Evolutionary conservation across 2,888 invertebrate genomes (phyloP).

Genomic region (Cheilosia urbana): DNA sequence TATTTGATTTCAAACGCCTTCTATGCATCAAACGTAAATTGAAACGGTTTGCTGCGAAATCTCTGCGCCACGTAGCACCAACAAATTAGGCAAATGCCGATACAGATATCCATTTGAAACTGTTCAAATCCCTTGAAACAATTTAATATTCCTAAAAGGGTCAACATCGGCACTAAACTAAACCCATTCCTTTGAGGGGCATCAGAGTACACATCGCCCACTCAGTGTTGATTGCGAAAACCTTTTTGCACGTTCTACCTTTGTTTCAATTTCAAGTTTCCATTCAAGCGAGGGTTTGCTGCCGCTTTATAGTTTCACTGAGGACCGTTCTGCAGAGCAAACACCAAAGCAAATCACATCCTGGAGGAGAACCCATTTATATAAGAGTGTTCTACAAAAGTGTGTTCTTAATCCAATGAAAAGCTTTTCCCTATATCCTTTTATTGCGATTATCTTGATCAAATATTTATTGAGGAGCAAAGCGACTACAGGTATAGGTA

Average conservation of each 20-base stretch:
- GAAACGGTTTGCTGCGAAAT: not conserved
- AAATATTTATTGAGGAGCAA: slow-evolving; percentile 68
- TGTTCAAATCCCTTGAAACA: slow-evolving; percentile 66
- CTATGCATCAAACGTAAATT: not conserved
- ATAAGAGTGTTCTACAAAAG: slow-evolving; percentile 46
- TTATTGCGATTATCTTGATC: slow-evolving; percentile 73
- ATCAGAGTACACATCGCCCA: not conserved
- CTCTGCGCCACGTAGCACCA: slow-evolving; percentile 27
- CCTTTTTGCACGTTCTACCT: slow-evolving; percentile 68
- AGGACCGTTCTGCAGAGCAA: slow-evolving; percentile 30
- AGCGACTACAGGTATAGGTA: not conserved
- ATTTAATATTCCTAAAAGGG: slow-evolving; percentile 74
- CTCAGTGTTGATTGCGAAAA: slow-evolving; percentile 64
- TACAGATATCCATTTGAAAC: slow-evolving; percentile 53
- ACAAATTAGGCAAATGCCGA: slow-evolving; percentile 61
- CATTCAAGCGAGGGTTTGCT: not conserved
- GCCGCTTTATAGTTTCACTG: slow-evolving; percentile 17
- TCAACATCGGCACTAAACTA: slow-evolving; percentile 52
- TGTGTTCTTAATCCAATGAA: slow-evolving; percentile 71
- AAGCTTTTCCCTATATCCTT: slow-evolving; percentile 65
- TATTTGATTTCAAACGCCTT: no score
- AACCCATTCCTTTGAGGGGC: slow-evolving; percentile 11
- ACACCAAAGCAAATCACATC: slow-evolving; percentile 63
- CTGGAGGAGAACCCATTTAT: slow-evolving; percentile 14
- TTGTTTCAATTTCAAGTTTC: slow-evolving; percentile 68